These are phyloP conservation scores for Aphis gossypii DNA, from an alignment of 1,140 invertebrate species.

Conservation along the genomic window DNA sequence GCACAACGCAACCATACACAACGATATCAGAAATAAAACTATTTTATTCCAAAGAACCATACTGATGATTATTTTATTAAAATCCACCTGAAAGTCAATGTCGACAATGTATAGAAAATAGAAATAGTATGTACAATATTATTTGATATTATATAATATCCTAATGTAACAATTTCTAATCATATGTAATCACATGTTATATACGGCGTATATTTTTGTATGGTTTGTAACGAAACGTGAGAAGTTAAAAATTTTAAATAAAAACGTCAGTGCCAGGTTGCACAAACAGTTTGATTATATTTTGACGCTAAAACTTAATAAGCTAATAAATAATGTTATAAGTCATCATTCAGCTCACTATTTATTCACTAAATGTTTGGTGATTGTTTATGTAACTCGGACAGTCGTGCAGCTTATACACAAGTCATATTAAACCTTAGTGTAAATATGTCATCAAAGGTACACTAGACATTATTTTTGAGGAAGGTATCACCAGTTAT, in stretches of 20 bases:
- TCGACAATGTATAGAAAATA: not conserved
- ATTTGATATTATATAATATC: not conserved
- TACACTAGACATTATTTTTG: not conserved
- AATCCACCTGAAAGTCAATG: conserved; percentile 7
- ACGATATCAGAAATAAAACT: conserved; percentile 1
- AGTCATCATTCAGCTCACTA: not conserved
- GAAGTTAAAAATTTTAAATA: not conserved
- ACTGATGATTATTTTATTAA: not conserved
- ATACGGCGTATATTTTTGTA: not conserved
- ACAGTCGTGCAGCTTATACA: not conserved
- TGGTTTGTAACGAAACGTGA: not conserved
- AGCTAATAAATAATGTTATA: not conserved
- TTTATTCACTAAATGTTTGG: too few species aligned
- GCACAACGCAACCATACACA: not conserved
- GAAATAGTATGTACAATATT: too few species aligned
- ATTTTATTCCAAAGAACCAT: conserved; percentile 41
- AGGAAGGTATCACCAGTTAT: not conserved
- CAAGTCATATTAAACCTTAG: not conserved
- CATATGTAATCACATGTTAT: not conserved
- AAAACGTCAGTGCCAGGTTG: not conserved
- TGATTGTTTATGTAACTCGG: not conserved
- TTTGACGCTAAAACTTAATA: not conserved
- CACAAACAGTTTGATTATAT: not conserved
- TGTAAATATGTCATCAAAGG: too few species aligned
- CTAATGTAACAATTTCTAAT: not conserved